Evolutionary conservation across 2,113 vertebrate genomes (phyloP).

Genomic region (Actenoides lindsayi): DNA sequence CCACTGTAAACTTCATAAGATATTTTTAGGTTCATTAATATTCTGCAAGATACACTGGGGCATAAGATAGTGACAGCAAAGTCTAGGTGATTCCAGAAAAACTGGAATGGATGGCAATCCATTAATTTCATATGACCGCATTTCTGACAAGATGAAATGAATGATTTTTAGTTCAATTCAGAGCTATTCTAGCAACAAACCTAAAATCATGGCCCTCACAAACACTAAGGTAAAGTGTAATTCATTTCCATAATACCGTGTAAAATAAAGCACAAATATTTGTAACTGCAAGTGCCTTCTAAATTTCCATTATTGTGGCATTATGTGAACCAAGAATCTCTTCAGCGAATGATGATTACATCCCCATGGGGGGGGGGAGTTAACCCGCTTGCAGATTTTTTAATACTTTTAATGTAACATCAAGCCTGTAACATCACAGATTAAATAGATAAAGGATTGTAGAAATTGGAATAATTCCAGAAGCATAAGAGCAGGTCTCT

Average conservation of each 20-base stretch:
- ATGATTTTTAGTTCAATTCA: conserved; percentile 40
- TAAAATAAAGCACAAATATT: background rate
- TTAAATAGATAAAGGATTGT: conserved; percentile 27
- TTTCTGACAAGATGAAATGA: background rate
- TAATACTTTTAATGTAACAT: conserved; percentile 56
- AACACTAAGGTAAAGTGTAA: background rate
- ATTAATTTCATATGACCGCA: background rate
- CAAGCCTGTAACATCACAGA: conserved; percentile 39
- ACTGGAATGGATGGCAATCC: background rate
- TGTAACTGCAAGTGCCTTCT: background rate
- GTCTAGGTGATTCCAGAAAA: background rate
- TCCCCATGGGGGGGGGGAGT: background rate
- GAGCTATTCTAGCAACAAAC: conserved; percentile 33
- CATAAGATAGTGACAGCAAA: background rate
- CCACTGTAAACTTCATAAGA: background rate
- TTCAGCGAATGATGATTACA: background rate
- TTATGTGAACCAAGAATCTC: background rate
- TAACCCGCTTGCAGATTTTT: conserved; percentile 25
- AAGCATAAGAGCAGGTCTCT: background rate
- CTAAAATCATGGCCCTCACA: conserved; percentile 4
- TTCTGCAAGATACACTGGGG: background rate
- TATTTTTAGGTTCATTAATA: conserved; percentile 21
- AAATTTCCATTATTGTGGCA: background rate
- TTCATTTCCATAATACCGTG: conserved; percentile 19
- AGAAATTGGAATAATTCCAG: conserved; percentile 6